Conservation (phyloP, 1,140 invertebrate species). For the Centruroides vittatus region DNA sequence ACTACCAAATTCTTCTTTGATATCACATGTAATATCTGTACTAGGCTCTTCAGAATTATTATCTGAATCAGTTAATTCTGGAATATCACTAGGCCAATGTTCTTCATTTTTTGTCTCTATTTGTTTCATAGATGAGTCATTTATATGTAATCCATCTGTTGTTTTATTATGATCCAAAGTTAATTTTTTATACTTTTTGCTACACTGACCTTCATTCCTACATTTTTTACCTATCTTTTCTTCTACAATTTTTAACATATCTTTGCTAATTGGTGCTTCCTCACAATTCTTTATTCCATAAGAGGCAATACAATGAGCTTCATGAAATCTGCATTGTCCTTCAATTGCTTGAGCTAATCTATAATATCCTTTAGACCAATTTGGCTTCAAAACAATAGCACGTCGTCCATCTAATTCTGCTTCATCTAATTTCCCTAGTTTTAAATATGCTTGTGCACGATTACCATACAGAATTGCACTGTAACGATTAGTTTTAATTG, state of each 20-base stretch:
- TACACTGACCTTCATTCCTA: neutral
- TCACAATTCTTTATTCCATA: neutral
- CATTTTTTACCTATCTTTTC: neutral
- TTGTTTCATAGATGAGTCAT: neutral
- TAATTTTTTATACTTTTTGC: neutral
- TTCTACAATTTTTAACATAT: neutral
- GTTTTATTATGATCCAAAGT: neutral
- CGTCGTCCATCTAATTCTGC: neutral
- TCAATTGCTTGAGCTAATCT: neutral
- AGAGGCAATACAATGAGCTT: neutral
- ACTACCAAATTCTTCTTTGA: neutral
- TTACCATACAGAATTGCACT: neutral
- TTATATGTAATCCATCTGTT: neutral
- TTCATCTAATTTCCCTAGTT: neutral
- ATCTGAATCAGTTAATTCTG: neutral
- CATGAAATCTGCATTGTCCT: neutral
- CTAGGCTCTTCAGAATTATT: neutral
- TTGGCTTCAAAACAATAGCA: neutral
- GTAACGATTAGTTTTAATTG: neutral
- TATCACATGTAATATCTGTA: neutral
- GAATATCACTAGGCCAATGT: neutral
- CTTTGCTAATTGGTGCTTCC: neutral
- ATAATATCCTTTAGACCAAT: no score
- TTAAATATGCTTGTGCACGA: neutral
- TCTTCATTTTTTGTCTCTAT: neutral